These are phyloP conservation scores for Galaxias olidus DNA, from an alignment of 2,797 vertebrate genomes.

Conservation along the genomic window DNA sequence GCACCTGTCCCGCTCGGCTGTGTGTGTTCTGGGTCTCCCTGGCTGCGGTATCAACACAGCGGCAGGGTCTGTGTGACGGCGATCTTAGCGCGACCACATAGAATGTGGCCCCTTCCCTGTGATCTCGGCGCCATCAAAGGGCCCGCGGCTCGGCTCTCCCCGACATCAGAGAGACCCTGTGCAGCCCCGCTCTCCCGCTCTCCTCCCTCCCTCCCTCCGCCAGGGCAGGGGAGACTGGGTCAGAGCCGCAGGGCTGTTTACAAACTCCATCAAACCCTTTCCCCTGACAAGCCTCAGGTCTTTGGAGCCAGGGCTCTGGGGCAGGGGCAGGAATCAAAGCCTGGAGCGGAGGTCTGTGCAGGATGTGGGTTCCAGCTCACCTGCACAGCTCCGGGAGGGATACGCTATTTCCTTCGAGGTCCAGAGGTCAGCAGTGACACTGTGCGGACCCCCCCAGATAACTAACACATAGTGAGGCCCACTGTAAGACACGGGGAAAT, in stretches of 20 bases:
- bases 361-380: no score
- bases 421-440: no score
- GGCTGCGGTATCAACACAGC: slow-evolving; percentile 17
- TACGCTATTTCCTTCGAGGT: no score
- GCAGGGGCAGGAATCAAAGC: slow-evolving; percentile 43
- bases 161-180: slow-evolving; percentile 68
- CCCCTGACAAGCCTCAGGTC: slow-evolving; percentile 16
- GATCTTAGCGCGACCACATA: slow-evolving; percentile 65
- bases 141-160: slow-evolving; percentile 66
- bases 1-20: no score
- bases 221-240: slow-evolving; percentile 33
- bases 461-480: no score
- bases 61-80: slow-evolving; percentile 43
- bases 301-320: slow-evolving; percentile 1
- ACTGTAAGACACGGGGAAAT: no score
- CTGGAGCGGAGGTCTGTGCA: slow-evolving; percentile 57
- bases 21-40: slow-evolving; percentile 13
- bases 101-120: slow-evolving; percentile 64
- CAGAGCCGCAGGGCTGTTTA: slow-evolving; percentile 23
- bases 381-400: no score
- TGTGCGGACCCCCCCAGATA: no score
- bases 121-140: slow-evolving; percentile 71
- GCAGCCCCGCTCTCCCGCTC: slow-evolving; percentile 31
- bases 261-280: slow-evolving; percentile 60
- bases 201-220: slow-evolving; percentile 42